Percentiles rank a stretch among this genome's conserved stretches.
Evolutionary conservation across 64 coral and sea anemone genomes (phyloP).

Genomic region (Orbicella faveolata): DNA sequence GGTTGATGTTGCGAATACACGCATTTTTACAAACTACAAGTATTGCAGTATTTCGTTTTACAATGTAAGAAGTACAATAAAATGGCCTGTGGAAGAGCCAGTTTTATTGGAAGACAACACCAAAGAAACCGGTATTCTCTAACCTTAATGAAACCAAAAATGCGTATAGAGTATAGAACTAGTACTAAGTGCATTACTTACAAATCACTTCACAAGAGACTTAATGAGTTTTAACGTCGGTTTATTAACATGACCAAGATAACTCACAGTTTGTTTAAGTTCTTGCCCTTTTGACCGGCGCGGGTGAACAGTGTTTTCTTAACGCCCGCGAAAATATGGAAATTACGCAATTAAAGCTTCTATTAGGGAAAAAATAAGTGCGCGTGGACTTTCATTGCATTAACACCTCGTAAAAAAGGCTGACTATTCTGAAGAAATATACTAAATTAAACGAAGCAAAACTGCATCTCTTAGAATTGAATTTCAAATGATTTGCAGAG

Average conservation of each 20-base stretch:
- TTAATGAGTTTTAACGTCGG: background rate
- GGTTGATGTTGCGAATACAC: background rate
- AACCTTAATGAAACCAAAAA: background rate
- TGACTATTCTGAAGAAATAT: background rate
- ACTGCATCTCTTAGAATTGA: background rate
- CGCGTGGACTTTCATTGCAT: background rate
- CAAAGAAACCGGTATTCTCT: background rate
- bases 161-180: background rate
- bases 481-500: background rate
- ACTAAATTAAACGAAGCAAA: background rate
- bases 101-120: background rate
- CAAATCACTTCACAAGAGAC: background rate
- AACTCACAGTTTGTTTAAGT: slow-evolving; percentile 14
- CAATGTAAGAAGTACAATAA: background rate
- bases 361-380: background rate
- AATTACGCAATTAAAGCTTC: background rate
- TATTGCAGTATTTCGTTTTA: background rate
- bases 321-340: background rate
- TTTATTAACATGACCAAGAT: slow-evolving; percentile 26
- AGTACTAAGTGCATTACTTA: background rate
- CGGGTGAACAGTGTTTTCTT: background rate
- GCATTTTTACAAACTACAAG: background rate
- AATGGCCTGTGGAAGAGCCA: background rate
- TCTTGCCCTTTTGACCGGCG: background rate
- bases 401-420: background rate